Evolutionary conservation across 2,888 invertebrate genomes (phyloP), one percentile per base, ranked within the genome.

Genomic region (Heliconius aoede): DNA sequence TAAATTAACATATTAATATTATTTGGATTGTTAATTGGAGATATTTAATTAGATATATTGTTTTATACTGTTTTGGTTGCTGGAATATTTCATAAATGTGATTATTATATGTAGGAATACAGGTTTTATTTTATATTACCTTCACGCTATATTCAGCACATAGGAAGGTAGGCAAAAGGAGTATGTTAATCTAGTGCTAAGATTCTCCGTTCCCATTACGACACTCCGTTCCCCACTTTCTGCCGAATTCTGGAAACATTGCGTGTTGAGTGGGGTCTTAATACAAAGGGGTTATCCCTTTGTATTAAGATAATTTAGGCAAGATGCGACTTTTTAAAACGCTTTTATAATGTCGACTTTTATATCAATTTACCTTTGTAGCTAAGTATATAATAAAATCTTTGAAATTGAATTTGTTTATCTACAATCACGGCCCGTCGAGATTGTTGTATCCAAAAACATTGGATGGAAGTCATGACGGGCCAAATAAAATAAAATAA

Each of bases 1-100:
- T 60, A 36, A 60, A 72, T 72, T 32, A 72, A 18, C 72, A 36
- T 72, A 26, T 32, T 55, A 30, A 69, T 36, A 46, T 46, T 46
- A 36, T n/a, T 15, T 40, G 40, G 60, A 40, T 40, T 72, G 26
- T 21, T 24, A 58, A 71, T 71, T 21, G 51, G 24, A 58, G 1
- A 28, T n/a, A 24, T 28, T 71, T 30, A 11, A n/a, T n/a, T 55
- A 9, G n/a, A 7, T 55, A n/a, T 21, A n/a, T 55, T 7, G n/a
- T 55, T 18, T 60, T 60, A 36, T 36, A 26, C 18, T 26, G 36
- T 26, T 18, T 36, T 72, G 5, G 3, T 51, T 1, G n/a, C 51
- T 55, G n/a, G 9, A n/a, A 55, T 55, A 55, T 55, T 18, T 55
- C 5, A 55, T n/a, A 55, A 2, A 3, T 55, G 3, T n/a, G 9